These are phyloP conservation scores for Nomada fabriciana DNA, from an alignment of 2,888 invertebrate species.

Conservation along the genomic window DNA sequence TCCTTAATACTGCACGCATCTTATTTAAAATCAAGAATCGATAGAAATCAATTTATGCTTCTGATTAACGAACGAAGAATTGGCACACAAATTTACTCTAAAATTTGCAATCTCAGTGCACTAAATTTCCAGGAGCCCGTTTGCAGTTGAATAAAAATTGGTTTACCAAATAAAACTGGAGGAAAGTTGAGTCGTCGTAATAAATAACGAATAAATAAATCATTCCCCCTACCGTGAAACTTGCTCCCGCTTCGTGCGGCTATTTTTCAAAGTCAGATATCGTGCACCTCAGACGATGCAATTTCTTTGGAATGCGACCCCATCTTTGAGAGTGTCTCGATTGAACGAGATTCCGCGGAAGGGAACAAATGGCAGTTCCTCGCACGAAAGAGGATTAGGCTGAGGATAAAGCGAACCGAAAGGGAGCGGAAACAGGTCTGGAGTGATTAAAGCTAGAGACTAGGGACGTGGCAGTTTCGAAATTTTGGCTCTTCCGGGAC, in stretches of 20 bases:
- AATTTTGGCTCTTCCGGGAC: neutral
- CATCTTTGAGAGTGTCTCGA: neutral
- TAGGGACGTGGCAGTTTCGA: neutral
- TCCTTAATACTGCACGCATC: no score
- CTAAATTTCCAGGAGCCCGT: no score
- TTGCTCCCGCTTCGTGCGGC: neutral
- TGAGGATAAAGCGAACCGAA: neutral
- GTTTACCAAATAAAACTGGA: no score
- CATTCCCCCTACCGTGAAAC: neutral
- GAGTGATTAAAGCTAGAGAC: conserved; percentile 34
- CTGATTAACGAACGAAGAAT: no score
- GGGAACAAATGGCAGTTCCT: conserved; percentile 17
- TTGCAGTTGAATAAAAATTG: no score
- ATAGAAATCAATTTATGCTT: no score
- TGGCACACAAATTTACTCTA: no score
- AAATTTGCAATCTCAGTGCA: no score
- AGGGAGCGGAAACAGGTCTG: neutral
- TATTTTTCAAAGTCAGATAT: neutral
- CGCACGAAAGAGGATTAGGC: conserved; percentile 4
- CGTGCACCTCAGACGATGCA: conserved; percentile 7
- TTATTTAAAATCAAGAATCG: no score
- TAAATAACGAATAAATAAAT: no score
- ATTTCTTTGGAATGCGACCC: conserved; percentile 12
- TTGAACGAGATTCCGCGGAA: conserved; percentile 11
- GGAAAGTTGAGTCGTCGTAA: no score